Base-by-base conservation (phyloP, 92 coral and sea anemone genomes). In the Montipora capitata region DNA sequence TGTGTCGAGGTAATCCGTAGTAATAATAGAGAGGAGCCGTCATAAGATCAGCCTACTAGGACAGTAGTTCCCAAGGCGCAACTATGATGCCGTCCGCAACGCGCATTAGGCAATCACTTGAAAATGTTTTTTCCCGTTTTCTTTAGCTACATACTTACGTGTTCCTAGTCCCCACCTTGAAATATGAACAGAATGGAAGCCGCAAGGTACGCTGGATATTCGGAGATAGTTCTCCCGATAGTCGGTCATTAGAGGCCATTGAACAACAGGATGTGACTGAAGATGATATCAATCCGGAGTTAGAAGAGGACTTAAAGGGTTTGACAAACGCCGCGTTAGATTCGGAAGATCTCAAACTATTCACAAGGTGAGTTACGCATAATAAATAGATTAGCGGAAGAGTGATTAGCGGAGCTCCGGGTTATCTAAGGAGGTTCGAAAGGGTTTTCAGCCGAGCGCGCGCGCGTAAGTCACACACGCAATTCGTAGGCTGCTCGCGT, bases 61-160 rank as follows among this genome's bases (percentile, higher is more conserved):
- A 27, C 35, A 27, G 35, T 27, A 27, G 35, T 27, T 27, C 35
- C 35, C 35, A 27, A 27, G 35, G 35, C 35, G 35, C 35, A 27
- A 27, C 35, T 27, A 27, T 27, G 35, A 27, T 27, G 2, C 35
- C 35, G 35, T 27, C 35, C 1, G 7, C 20, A 3, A 62, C 17
- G 27, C 35, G 9, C 4, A 62, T 3, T 18, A 17, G 9, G 7
- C 43, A 35, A 4, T 0, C 15, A 15, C 27, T 40, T 39, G 8
- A 15, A 61, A 10, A 13, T 62, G 40, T 27, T n/a, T n/a, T 4
- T 8, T 63, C 1, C 2, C 45, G 8, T 62, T 56, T 52, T 42
- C 87, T 62, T 35, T 80, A 97, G 99, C 94, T 97, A 8, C 99
- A 97, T 88, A 95, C 96, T 45, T 97, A 97, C 63, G 94, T 97